A percentile compares a stretch with the other conserved stretches of the same genome.
These are phyloP conservation scores for Syritta pipiens DNA, from an alignment of 2,888 invertebrate genomes.

Conservation along the genomic window DNA sequence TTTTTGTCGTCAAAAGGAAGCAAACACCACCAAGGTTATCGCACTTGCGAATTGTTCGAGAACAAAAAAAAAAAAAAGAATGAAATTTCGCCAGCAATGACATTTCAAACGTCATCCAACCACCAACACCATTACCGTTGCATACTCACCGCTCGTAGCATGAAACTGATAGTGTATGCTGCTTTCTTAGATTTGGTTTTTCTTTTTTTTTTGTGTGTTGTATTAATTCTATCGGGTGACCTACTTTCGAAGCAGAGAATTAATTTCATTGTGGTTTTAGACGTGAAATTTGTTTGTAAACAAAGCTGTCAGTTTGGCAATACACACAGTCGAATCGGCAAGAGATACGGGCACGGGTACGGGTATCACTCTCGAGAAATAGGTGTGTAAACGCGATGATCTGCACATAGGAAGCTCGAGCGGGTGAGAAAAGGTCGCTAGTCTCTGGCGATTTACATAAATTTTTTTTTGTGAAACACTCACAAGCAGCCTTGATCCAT, in stretches of 20 bases:
- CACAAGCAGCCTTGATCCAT: slow-evolving; percentile 28
- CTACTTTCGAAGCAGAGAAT: slow-evolving; percentile 27
- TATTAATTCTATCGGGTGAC: slow-evolving; percentile 32
- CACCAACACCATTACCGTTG: not conserved
- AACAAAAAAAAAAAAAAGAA: not conserved
- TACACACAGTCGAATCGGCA: no score
- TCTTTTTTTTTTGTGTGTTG: not conserved
- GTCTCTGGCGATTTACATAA: not conserved
- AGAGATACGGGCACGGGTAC: no score
- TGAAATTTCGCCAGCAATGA: slow-evolving; percentile 2
- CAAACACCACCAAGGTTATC: slow-evolving; percentile 32
- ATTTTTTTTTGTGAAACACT: slow-evolving; percentile 14
- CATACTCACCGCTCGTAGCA: no score
- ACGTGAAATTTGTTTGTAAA: slow-evolving; percentile 21
- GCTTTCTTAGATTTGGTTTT: no score
- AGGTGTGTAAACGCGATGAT: not conserved
- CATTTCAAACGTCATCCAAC: slow-evolving; percentile 31
- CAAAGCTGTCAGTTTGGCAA: slow-evolving; percentile 16
- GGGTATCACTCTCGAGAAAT: not conserved
- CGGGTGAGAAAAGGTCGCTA: not conserved
- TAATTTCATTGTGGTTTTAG: slow-evolving; percentile 5
- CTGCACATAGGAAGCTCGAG: slow-evolving; percentile 2
- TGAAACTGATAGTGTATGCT: slow-evolving; percentile 12
- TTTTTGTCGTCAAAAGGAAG: slow-evolving; percentile 24
- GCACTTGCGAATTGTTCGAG: slow-evolving; percentile 18